Conservation (phyloP, 2,797 vertebrate species). For the Myotis vivesi region DNA sequence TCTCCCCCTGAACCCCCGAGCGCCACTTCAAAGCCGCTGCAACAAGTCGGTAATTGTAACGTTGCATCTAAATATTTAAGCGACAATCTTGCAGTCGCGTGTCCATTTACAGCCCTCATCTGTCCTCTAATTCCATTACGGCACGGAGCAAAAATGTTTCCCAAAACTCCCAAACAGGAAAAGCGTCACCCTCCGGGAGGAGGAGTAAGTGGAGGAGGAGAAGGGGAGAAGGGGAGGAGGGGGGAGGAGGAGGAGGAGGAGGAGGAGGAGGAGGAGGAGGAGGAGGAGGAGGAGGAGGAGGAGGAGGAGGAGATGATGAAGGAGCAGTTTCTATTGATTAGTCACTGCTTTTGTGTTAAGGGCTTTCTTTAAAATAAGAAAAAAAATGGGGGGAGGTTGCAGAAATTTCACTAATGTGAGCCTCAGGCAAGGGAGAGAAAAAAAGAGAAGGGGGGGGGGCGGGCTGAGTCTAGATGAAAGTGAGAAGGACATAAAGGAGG, state of each 20-base stretch:
- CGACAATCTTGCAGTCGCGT: slow-evolving; percentile 85
- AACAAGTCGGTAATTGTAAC: slow-evolving; percentile 88
- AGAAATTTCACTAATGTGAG: slow-evolving; percentile 92
- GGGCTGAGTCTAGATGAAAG: slow-evolving; percentile 87
- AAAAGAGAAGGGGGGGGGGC: slow-evolving; percentile 83
- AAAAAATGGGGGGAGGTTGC: slow-evolving; percentile 85
- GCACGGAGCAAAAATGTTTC: slow-evolving; percentile 87
- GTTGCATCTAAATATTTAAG: slow-evolving; percentile 90
- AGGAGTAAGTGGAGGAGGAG: not conserved
- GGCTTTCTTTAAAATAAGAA: slow-evolving; percentile 81
- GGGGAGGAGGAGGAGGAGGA: not conserved
- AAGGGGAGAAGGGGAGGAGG: not conserved
- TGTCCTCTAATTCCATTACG: slow-evolving; percentile 88
- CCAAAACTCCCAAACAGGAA: slow-evolving; percentile 86
- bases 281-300: not conserved
- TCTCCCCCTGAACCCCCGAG: slow-evolving; percentile 75
- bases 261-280: not conserved
- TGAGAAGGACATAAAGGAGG: slow-evolving; percentile 93
- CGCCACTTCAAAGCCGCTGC: slow-evolving; percentile 83
- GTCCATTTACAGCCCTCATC: slow-evolving; percentile 87
- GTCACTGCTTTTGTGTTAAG: slow-evolving; percentile 87
- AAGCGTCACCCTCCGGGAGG: slow-evolving; percentile 79
- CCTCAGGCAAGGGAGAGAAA: slow-evolving; percentile 87
- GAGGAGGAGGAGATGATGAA: slow-evolving; percentile 53
- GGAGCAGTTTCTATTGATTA: slow-evolving; percentile 84